phyloP scores from a whole-genome alignment of 1,140 invertebrate genomes.

The Neodiprion virginianus region DNA sequence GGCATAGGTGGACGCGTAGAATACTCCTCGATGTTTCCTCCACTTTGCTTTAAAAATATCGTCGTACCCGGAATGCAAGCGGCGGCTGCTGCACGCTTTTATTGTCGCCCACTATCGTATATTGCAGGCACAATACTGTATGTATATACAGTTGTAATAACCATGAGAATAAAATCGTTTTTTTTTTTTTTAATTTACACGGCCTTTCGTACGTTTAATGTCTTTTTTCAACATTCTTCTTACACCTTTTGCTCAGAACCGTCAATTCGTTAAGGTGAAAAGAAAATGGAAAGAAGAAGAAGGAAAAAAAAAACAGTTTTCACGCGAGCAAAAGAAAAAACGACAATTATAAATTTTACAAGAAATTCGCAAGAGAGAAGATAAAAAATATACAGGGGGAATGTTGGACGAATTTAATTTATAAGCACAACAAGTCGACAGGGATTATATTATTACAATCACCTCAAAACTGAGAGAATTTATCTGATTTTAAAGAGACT shows the following conservation, averaged over 20 bases:
- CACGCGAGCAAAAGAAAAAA: constrained; percentile 2
- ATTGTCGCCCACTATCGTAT: not conserved
- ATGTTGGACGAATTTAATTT: not conserved
- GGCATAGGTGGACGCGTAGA: no score
- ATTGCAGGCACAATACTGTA: constrained; percentile 24
- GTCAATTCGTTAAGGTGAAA: not conserved
- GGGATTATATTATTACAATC: not conserved
- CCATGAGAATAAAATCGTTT: no score
- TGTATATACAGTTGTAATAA: constrained; percentile 17
- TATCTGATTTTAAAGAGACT: no score
- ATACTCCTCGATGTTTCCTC: no score
- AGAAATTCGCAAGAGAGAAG: not conserved
- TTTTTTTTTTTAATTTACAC: no score
- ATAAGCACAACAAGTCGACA: not conserved
- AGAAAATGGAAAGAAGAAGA: not conserved
- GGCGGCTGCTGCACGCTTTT: constrained; percentile 10
- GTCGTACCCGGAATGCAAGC: constrained; percentile 23
- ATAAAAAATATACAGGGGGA: not conserved
- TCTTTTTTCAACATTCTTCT: no score
- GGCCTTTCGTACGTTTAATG: no score
- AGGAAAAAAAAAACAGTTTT: constrained; percentile 5
- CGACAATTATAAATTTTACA: not conserved
- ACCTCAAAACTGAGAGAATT: not conserved
- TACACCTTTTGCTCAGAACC: no score
- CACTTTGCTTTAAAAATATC: constrained; percentile 24